Evolutionary conservation across 1,140 invertebrate genomes (phyloP), one percentile per base, ranked within the genome.

Genomic region (Scaptodrosophila lebanonensis): DNA sequence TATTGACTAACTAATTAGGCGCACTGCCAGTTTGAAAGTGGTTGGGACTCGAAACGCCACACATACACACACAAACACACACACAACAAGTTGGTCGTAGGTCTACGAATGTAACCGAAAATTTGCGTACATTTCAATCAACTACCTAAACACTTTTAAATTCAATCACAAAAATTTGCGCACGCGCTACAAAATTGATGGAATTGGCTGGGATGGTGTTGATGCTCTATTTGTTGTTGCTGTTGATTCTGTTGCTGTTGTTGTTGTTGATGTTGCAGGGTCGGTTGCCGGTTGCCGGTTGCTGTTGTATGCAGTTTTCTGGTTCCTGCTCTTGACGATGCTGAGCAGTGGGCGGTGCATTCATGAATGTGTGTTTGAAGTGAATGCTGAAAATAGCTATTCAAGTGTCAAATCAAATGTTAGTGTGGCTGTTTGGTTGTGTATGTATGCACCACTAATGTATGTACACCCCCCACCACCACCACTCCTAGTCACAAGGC

Each of bases 331-430:
- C n/a, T n/a, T n/a, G n/a, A n/a, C n/a, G n/a, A n/a, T n/a, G n/a
- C n/a, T n/a, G n/a, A n/a, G n/a, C n/a, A n/a, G n/a, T n/a, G n/a
- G n/a, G n/a, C n/a, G n/a, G n/a, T n/a, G n/a, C n/a, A n/a, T n/a
- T n/a, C n/a, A n/a, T n/a, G n/a, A n/a, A n/a, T n/a, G n/a, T n/a
- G n/a, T n/a, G n/a, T n/a, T n/a, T n/a, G n/a, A n/a, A n/a, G n/a
- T n/a, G n/a, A n/a, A n/a, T n/a, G n/a, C n/a, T n/a, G n/a, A 73
- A 77, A 68, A 73, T 69, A 65, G 65, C 65, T 73, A 61, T 82
- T 73, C 60, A 77, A 66, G 66, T 79, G 73, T 82, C 69, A 82
- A 79, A 79, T 82, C 75, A 56, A 82, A 73, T 73, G 72, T 79
- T 62, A 48, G 17, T 36, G 44, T 30, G 9, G 25, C 1, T 30